Evolutionary conservation across 1,140 invertebrate species (phyloP).

Genomic region (Pentalonia nigronervosa): DNA sequence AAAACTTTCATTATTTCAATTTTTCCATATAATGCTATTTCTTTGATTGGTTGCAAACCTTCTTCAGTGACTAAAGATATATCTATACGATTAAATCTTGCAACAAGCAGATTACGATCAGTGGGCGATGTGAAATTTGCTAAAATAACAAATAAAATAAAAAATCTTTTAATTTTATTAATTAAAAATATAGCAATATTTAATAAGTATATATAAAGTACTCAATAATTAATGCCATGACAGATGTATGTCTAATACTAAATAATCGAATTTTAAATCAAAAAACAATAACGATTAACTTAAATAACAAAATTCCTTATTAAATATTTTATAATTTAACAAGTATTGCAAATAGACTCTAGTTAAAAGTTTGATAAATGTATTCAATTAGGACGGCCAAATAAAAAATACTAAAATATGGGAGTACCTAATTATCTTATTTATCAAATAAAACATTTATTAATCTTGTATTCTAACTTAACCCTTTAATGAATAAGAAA

Average conservation of each 20-base stretch:
- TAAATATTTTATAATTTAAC: background rate
- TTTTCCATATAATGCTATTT: slow-evolving; percentile 94
- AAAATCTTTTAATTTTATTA: background rate
- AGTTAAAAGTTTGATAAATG: background rate
- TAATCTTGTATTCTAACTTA: no score
- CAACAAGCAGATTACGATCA: slow-evolving; percentile 94
- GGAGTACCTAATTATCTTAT: no score
- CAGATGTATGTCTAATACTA: background rate
- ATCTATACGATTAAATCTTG: slow-evolving; percentile 94
- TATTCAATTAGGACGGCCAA: background rate
- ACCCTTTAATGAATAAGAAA: no score
- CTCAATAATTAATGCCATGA: background rate
- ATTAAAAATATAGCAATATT: background rate
- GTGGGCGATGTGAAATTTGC: slow-evolving; percentile 95
- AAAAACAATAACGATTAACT: background rate
- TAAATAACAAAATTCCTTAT: background rate
- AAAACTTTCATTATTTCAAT: slow-evolving; percentile 95
- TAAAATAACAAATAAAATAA: slow-evolving; percentile 65
- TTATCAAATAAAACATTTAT: no score
- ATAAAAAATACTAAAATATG: no score
- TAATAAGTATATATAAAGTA: background rate
- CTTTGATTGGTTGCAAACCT: slow-evolving; percentile 92
- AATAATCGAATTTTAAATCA: background rate
- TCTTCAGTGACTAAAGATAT: slow-evolving; percentile 97
- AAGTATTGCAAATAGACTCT: background rate